Evolutionary conservation across 2,113 vertebrate species (phyloP).

Genomic region (Puma concolor): DNA sequence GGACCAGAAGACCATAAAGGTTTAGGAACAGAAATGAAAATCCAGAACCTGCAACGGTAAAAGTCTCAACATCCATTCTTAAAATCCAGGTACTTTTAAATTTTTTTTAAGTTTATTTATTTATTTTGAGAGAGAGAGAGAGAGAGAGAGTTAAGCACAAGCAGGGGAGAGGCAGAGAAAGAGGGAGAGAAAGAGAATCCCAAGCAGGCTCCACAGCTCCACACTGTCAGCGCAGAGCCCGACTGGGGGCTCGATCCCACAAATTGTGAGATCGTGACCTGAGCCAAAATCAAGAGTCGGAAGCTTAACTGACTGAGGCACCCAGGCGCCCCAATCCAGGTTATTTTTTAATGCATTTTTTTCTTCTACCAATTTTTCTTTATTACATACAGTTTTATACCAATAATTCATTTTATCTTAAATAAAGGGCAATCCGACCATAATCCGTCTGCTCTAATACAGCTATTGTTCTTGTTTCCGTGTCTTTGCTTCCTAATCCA

Average conservation of each 20-base stretch:
- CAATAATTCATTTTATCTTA: background rate
- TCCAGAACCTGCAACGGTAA: background rate
- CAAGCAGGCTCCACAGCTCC: background rate
- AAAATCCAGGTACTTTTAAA: background rate
- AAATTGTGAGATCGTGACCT: background rate
- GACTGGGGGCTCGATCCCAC: background rate
- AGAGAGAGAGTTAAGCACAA: background rate
- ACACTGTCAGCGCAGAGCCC: background rate
- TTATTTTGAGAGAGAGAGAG: background rate
- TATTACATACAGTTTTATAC: background rate
- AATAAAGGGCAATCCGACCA: background rate
- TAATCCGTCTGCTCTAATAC: background rate
- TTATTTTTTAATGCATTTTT: background rate
- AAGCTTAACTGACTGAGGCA: background rate
- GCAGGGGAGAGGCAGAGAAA: background rate
- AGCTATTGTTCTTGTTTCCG: background rate
- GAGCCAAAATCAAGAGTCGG: background rate
- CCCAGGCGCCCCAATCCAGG: background rate
- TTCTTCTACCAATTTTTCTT: background rate
- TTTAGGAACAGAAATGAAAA: constrained; percentile 6
- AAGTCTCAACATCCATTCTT: background rate
- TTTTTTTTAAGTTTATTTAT: background rate
- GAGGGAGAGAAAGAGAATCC: too few species aligned
- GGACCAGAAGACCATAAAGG: background rate
- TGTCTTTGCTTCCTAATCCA: background rate